Conservation (phyloP, 1,140 invertebrate genomes). For the Littorina saxatilis region DNA sequence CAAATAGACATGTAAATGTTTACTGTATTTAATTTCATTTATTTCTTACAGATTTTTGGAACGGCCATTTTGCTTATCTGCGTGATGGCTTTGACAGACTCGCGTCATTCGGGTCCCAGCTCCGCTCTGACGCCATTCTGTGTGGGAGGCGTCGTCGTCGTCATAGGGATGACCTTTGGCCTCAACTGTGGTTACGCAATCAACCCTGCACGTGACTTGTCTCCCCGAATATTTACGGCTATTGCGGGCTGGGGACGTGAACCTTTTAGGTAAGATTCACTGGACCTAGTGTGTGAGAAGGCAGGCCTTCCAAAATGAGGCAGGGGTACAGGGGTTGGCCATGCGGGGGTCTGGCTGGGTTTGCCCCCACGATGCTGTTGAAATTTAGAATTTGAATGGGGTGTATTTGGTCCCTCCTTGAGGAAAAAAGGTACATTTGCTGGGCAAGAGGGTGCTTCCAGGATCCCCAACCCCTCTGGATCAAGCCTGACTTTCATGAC, state of each 20-base stretch:
- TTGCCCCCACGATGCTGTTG: too few relatives aligned
- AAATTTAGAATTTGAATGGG: not conserved
- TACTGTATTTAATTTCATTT: too few relatives aligned
- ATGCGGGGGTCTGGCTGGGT: too few relatives aligned
- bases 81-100: constrained; percentile 79
- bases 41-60: constrained; percentile 80
- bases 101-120: constrained; percentile 61
- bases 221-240: constrained; percentile 79
- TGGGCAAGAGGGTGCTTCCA: too few relatives aligned
- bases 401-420: not conserved
- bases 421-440: too few relatives aligned
- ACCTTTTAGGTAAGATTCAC: constrained; percentile 11
- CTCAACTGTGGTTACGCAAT: constrained; percentile 81
- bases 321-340: too few relatives aligned
- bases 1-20: too few relatives aligned
- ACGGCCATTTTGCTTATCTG: constrained; percentile 79
- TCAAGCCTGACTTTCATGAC: too few relatives aligned
- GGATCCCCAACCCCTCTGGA: not conserved
- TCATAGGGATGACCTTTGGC: constrained; percentile 78
- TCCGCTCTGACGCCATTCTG: constrained; percentile 73
- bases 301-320: too few relatives aligned
- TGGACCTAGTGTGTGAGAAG: too few relatives aligned
- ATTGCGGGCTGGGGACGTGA: constrained; percentile 78
- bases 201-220: constrained; percentile 82
- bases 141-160: constrained; percentile 79